A percentile compares a stretch with the other conserved stretches of the same genome.
Conservation (phyloP, 2,797 vertebrate species). For the Eulemur coronatus region DNA sequence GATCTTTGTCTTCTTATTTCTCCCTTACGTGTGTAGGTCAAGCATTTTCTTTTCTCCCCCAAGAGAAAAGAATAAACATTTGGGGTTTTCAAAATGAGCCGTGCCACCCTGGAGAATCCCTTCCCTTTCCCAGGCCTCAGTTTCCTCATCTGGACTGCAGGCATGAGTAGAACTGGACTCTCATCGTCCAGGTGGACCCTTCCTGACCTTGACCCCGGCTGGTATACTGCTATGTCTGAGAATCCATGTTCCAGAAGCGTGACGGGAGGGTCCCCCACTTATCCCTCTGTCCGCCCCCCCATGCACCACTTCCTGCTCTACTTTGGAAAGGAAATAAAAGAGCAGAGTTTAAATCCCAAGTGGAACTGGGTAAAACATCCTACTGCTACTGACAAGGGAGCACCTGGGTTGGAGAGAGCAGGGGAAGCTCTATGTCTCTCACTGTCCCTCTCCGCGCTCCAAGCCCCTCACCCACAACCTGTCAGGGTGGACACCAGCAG, state of each 20-base stretch:
- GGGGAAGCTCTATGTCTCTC: background rate
- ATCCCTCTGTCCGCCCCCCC: no score
- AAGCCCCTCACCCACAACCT: background rate
- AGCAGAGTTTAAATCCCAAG: accelerated
- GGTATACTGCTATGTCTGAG: background rate
- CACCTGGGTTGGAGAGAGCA: accelerated
- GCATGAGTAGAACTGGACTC: background rate
- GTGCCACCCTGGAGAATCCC: accelerated
- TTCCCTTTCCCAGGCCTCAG: accelerated
- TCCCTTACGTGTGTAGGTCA: background rate
- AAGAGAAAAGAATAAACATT: background rate
- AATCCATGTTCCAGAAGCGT: background rate
- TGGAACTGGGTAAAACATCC: accelerated
- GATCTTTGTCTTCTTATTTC: background rate
- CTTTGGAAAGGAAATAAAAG: background rate
- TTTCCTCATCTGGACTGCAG: background rate
- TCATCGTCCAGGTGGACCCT: background rate
- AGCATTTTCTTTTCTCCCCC: background rate
- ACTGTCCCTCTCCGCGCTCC: background rate
- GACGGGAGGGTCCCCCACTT: background rate
- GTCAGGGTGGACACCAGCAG: no score
- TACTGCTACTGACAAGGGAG: no score
- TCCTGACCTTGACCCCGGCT: background rate
- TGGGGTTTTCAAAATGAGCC: background rate
- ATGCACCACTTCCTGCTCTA: background rate